Percentiles rank a stretch among this genome's conserved stretches.
phyloP scores from a whole-genome alignment of 2,113 vertebrate genomes.

The Ochotona princeps region DNA sequence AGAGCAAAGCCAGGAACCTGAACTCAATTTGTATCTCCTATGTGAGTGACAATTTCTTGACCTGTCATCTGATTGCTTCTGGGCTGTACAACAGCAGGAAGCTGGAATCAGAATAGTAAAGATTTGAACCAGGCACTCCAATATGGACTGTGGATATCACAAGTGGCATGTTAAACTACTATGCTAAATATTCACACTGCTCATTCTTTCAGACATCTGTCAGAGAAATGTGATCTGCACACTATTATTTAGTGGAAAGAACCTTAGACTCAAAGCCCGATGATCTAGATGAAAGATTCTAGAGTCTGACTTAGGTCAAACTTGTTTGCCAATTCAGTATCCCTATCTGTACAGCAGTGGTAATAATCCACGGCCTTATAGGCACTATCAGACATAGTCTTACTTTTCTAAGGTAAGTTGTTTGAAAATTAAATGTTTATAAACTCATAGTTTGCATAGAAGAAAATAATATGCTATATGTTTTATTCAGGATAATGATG shows the following conservation, averaged over 20 bases:
- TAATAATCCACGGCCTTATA: neutral
- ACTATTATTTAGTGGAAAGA: neutral
- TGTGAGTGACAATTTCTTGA: too few relatives aligned
- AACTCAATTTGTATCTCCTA: too few relatives aligned
- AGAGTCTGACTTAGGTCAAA: neutral
- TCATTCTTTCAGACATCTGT: conserved; percentile 38
- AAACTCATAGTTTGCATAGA: neutral
- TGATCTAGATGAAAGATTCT: neutral
- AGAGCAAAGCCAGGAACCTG: too few relatives aligned
- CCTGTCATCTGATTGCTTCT: too few relatives aligned
- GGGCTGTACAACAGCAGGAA: too few relatives aligned
- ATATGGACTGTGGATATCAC: too few relatives aligned
- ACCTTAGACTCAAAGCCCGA: neutral
- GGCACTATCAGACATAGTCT: neutral
- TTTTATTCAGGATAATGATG: too few relatives aligned
- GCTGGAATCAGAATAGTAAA: too few relatives aligned
- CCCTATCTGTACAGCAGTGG: neutral
- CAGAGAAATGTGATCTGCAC: neutral
- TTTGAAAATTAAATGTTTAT: conserved; percentile 46
- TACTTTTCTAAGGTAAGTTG: conserved; percentile 31
- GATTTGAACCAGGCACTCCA: too few relatives aligned
- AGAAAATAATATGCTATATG: too few relatives aligned
- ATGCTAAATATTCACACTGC: neutral
- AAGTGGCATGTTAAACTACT: too few relatives aligned
- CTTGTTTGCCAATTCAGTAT: neutral